Conservation (phyloP, 2,113 vertebrate genomes). For the Perca fluviatilis region DNA sequence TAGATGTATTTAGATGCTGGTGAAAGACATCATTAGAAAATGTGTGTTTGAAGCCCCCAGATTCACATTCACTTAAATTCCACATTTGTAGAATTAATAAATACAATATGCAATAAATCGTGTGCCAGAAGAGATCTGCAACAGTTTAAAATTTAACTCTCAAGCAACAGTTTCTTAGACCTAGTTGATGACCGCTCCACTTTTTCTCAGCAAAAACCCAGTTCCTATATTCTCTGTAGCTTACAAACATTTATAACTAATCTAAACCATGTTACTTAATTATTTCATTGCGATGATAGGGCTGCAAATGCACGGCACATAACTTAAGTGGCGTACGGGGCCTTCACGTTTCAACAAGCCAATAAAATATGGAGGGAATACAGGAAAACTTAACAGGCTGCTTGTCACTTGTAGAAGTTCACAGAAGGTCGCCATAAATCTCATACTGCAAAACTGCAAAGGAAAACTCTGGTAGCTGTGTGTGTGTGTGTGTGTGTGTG, state of each 20-base stretch:
- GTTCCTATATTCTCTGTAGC: slow-evolving; percentile 69
- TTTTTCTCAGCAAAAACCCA: slow-evolving; percentile 77
- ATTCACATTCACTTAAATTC: background rate
- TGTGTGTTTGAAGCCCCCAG: background rate
- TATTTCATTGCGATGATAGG: slow-evolving; percentile 73
- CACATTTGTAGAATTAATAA: slow-evolving; percentile 19
- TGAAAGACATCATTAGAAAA: background rate
- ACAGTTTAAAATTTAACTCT: slow-evolving; percentile 41
- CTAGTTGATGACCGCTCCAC: slow-evolving; percentile 69
- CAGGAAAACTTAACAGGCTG: slow-evolving; percentile 70
- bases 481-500: slow-evolving; percentile 18
- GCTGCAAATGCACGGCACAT: slow-evolving; percentile 66
- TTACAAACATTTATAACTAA: slow-evolving; percentile 83
- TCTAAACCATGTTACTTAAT: slow-evolving; percentile 88
- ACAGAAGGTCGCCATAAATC: slow-evolving; percentile 83
- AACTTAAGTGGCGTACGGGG: slow-evolving; percentile 67
- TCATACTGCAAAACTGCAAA: slow-evolving; percentile 56
- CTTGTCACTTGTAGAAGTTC: slow-evolving; percentile 79
- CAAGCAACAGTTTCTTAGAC: slow-evolving; percentile 77
- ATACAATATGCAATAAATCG: slow-evolving; percentile 17
- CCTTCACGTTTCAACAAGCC: slow-evolving; percentile 73
- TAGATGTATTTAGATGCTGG: slow-evolving; percentile 12
- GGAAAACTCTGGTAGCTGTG: slow-evolving; percentile 40
- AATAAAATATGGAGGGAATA: slow-evolving; percentile 79
- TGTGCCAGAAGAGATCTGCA: background rate